phyloP scores from a whole-genome alignment of 1,140 invertebrate genomes.

The Drosophila arizonae region DNA sequence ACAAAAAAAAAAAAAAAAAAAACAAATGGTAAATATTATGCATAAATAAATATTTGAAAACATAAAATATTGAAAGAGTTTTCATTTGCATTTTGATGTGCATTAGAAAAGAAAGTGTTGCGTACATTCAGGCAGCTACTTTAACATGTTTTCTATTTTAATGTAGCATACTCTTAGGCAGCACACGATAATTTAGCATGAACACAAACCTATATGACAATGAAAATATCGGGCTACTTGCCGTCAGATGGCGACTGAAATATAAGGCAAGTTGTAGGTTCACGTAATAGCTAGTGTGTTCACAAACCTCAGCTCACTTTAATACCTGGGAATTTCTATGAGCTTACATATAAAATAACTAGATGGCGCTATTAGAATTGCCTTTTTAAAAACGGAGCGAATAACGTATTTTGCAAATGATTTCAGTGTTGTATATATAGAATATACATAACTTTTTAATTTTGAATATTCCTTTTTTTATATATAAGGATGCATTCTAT shows the following conservation, averaged over 20 bases:
- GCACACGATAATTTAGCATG: background rate
- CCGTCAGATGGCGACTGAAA: too few relatives aligned
- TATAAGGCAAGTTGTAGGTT: too few relatives aligned
- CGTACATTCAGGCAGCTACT: background rate
- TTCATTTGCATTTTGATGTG: background rate
- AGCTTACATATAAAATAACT: background rate
- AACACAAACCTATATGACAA: background rate
- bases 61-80: conserved; percentile 5
- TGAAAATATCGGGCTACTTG: too few relatives aligned
- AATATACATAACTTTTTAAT: too few relatives aligned
- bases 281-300: background rate
- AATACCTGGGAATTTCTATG: too few relatives aligned
- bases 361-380: background rate
- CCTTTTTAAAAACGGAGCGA: background rate
- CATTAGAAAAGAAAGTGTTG: background rate
- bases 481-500: too few relatives aligned
- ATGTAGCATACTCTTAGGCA: background rate
- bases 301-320: background rate
- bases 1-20: conserved; percentile 40
- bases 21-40: conserved; percentile 70
- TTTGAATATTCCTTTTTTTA: too few relatives aligned
- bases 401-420: background rate
- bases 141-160: background rate
- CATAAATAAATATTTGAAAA: conserved; percentile 66
- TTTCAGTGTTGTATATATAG: too few relatives aligned